Evolutionary conservation across 1,140 invertebrate species (phyloP).

Genomic region (Calephelis nemesis): DNA sequence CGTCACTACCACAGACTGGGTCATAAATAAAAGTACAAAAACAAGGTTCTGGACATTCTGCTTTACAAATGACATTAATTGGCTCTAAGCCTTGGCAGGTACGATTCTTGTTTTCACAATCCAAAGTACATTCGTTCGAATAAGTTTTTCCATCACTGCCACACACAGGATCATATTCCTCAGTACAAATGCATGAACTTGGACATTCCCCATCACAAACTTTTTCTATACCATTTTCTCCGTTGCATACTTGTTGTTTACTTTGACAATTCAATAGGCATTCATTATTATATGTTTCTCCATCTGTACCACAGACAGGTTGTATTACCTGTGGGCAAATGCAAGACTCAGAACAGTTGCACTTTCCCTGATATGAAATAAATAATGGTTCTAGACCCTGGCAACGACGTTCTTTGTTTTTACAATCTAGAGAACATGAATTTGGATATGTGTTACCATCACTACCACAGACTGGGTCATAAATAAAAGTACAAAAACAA

Average conservation of each 20-base stretch:
- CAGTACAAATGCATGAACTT: slow-evolving; percentile 23
- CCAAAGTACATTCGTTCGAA: slow-evolving; percentile 27
- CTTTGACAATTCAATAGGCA: slow-evolving; percentile 34
- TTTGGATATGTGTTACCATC: slow-evolving; percentile 34
- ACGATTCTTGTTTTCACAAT: slow-evolving; percentile 32
- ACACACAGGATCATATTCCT: slow-evolving; percentile 30
- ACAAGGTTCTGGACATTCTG: slow-evolving; percentile 23
- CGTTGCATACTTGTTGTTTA: slow-evolving; percentile 17
- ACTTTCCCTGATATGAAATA: slow-evolving; percentile 25
- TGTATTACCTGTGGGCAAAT: slow-evolving; percentile 24
- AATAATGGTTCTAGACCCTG: slow-evolving; percentile 21
- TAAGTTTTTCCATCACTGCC: slow-evolving; percentile 35
- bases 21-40: slow-evolving; percentile 23
- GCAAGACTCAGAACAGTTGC: slow-evolving; percentile 22
- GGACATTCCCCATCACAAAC: slow-evolving; percentile 30
- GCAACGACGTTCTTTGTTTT: slow-evolving; percentile 23
- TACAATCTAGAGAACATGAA: slow-evolving; percentile 28
- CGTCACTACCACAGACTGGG: slow-evolving; percentile 40
- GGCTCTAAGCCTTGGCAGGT: background rate
- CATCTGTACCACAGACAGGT: slow-evolving; percentile 35
- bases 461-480: slow-evolving; percentile 35
- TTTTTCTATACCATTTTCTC: slow-evolving; percentile 18
- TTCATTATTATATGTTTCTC: slow-evolving; percentile 29
- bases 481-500: slow-evolving; percentile 31
- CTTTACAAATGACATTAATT: slow-evolving; percentile 9